Evolutionary conservation across 2,113 vertebrate species (phyloP).

Genomic region (Lates calcarifer): DNA sequence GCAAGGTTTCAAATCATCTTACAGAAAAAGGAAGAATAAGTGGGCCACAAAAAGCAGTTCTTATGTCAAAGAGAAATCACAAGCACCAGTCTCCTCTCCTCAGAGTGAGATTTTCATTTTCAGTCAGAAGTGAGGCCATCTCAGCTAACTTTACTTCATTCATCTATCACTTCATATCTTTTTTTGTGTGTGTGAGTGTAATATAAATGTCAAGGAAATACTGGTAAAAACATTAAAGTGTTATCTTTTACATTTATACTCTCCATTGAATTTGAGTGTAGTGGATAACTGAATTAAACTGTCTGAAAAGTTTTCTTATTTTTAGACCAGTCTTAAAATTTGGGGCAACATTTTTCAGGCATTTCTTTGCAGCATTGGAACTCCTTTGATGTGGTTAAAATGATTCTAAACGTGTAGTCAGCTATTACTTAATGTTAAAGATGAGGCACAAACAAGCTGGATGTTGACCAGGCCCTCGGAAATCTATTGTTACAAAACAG

Average conservation of each 20-base stretch:
- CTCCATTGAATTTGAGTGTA: no score
- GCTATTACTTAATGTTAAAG: constrained; percentile 9
- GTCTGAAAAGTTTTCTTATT: no score
- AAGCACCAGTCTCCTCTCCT: constrained; percentile 1
- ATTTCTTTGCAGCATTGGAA: neutral
- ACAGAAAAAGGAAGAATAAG: constrained; percentile 22
- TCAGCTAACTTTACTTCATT: neutral
- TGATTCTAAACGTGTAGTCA: constrained; percentile 11
- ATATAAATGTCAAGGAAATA: constrained; percentile 2
- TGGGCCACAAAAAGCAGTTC: neutral
- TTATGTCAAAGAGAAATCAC: constrained; percentile 19
- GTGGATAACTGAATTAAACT: no score
- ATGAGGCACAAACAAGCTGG: constrained; percentile 22
- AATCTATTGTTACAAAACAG: constrained; percentile 23
- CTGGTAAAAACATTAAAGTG: neutral
- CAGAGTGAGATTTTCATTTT: neutral
- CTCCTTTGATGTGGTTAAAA: constrained; percentile 14
- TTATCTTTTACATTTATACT: no score
- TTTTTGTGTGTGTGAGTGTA: neutral
- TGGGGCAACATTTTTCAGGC: neutral
- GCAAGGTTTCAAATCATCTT: constrained; percentile 14
- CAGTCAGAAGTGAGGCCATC: neutral
- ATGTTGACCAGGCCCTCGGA: constrained; percentile 24
- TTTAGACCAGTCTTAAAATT: neutral
- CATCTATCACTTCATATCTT: neutral